Evolutionary conservation across 2,113 vertebrate genomes (phyloP), one percentile per base, ranked within the genome.

Genomic region (Chloropsis cyanopogon): DNA sequence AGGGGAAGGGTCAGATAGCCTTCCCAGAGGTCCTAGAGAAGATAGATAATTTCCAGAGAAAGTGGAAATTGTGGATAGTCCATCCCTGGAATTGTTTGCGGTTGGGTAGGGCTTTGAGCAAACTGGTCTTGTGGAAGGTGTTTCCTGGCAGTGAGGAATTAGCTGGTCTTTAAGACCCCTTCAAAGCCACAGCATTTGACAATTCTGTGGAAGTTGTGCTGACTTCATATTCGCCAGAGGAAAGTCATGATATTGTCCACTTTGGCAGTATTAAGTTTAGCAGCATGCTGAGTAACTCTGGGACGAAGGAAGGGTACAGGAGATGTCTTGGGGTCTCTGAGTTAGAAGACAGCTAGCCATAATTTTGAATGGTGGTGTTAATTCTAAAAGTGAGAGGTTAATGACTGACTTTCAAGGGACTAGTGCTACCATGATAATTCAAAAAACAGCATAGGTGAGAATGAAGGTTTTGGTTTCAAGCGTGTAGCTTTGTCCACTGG

Each of bases 231-330:
- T 28, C 12, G 4, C 49, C 2, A 6, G 17, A 61, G n/a, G 28
- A 60, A 56, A 77, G 50, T 17, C 2, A 0, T 35, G 23, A 12
- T 46, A 6, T 49, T 71, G 25, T 3, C n/a, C 1, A 1, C 76
- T 46, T 59, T 60, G 50, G 16, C 8, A 2, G 8, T 59, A 23
- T 41, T 64, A 29, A 42, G 14, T 59, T 65, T 31, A 60, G 33
- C 47, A 70, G 7, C 54, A 29, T 0, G 0, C 66, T 31, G 22
- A 42, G n/a, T 83, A 13, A 0, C 24, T 72, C 37, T 44, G 31
- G 42, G 66, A n/a, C 47, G 46, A 65, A 66, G n/a, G 46, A 87
- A 65, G 16, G 4, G 10, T 90, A 22, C 25, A 14, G 56, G 39
- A 76, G 37, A 15, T 53, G 9, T 72, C 0, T 0, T 6, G 21